Conservation (phyloP, 2,888 invertebrate genomes). For the Zygothrica quintamaculata region DNA sequence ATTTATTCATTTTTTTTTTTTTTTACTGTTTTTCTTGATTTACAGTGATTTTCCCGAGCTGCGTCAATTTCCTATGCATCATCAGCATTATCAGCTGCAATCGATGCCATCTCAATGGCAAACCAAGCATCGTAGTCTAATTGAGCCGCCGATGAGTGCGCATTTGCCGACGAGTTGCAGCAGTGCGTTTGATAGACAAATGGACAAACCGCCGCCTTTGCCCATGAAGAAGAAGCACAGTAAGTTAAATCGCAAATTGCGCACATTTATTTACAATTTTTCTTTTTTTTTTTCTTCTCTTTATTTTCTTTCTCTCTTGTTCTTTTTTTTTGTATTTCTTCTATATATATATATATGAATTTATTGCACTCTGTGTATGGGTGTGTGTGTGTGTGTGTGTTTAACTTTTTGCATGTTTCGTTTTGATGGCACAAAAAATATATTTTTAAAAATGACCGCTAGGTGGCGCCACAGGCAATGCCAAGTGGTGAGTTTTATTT, state of each 20-base stretch:
- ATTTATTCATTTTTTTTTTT: too few species aligned
- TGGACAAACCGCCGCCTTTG: slow-evolving; percentile 93
- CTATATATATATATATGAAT: slow-evolving; percentile 31
- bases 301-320: slow-evolving; percentile 25
- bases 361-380: slow-evolving; percentile 26
- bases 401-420: slow-evolving; percentile 27
- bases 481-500: slow-evolving; percentile 64
- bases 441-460: slow-evolving; percentile 41
- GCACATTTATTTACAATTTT: slow-evolving; percentile 71
- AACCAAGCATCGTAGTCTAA: slow-evolving; percentile 84
- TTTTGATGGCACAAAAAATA: too few species aligned
- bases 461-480: slow-evolving; percentile 50
- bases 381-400: slow-evolving; percentile 32
- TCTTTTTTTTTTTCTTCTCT: slow-evolving; percentile 36
- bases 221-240: slow-evolving; percentile 97
- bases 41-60: slow-evolving; percentile 85
- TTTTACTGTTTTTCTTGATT: slow-evolving; percentile 25
- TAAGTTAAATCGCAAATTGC: slow-evolving; percentile 87
- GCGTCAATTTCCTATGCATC: slow-evolving; percentile 70
- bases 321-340: slow-evolving; percentile 31
- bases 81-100: slow-evolving; percentile 57
- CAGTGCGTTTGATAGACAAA: slow-evolving; percentile 80
- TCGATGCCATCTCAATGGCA: slow-evolving; percentile 71
- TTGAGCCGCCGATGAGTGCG: slow-evolving; percentile 76
- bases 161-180: slow-evolving; percentile 66